Percentiles rank a stretch among this genome's conserved stretches.
Conservation (phyloP, 2,888 invertebrate species). For the Scaptomyza reducta region DNA sequence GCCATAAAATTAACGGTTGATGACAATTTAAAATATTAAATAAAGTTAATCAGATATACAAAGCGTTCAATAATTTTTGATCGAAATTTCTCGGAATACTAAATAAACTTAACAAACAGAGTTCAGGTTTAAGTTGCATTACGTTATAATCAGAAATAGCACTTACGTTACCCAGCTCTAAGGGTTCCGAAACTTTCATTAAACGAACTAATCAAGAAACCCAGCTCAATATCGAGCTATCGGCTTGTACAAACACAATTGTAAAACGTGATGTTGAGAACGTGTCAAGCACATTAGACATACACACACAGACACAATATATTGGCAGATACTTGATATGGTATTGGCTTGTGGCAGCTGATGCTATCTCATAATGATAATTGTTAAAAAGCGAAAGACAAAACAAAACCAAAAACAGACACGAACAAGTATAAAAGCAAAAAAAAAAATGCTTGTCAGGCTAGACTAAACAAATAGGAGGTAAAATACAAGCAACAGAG, state of each 20-base stretch:
- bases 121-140: too few species aligned
- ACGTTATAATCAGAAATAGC: too few species aligned
- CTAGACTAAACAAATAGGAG: constrained; percentile 56
- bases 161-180: too few species aligned
- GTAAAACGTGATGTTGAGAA: constrained; percentile 41
- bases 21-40: neutral
- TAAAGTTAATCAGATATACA: neutral
- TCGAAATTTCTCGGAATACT: neutral
- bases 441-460: constrained; percentile 43
- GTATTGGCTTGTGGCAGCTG: constrained; percentile 12
- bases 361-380: constrained; percentile 23
- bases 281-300: constrained; percentile 32
- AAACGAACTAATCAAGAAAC: neutral
- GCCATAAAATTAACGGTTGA: neutral
- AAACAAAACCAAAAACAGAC: constrained; percentile 1
- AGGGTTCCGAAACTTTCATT: neutral
- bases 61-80: neutral
- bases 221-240: constrained; percentile 6
- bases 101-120: too few species aligned
- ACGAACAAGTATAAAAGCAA: constrained; percentile 29
- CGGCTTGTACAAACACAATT: constrained; percentile 28
- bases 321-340: neutral
- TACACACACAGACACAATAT: neutral
- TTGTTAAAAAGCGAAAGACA: constrained; percentile 18
- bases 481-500: constrained; percentile 33